Conservation (phyloP, 2,113 vertebrate species). For the Sebastes fasciatus region DNA sequence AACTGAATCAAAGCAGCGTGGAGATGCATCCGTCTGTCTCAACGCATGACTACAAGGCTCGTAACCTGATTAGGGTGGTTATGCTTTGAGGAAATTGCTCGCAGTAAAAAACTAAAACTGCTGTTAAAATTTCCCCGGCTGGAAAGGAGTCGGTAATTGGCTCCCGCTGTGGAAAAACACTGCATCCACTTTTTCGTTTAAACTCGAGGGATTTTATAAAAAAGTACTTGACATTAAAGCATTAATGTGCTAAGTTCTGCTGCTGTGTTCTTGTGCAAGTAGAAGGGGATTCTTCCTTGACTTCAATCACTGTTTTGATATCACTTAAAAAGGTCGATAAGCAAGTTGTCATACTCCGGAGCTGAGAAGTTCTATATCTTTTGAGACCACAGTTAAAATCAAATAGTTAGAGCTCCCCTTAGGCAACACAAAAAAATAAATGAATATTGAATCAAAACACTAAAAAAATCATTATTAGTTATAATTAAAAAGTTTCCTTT, state of each 20-base stretch:
- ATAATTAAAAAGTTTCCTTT: background rate
- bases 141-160: slow-evolving; percentile 29
- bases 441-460: background rate
- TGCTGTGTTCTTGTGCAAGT: background rate
- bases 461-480: background rate
- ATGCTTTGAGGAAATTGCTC: slow-evolving; percentile 46
- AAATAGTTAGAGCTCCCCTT: background rate
- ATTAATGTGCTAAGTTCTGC: background rate
- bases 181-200: background rate
- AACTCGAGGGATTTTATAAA: background rate
- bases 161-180: slow-evolving; percentile 6
- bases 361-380: background rate
- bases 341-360: background rate
- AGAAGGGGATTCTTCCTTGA: background rate
- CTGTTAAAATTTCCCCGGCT: slow-evolving; percentile 20
- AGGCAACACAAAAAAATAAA: background rate
- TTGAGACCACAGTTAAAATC: background rate
- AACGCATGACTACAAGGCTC: slow-evolving; percentile 23
- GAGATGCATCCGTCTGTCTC: slow-evolving; percentile 26
- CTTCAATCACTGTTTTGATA: background rate
- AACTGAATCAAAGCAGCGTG: slow-evolving; percentile 24
- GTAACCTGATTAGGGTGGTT: slow-evolving; percentile 47
- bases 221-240: slow-evolving; percentile 1
- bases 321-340: background rate
- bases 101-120: slow-evolving; percentile 19